Evolutionary conservation across 2,797 vertebrate species (phyloP).

Genomic region (Octomys mimax): DNA sequence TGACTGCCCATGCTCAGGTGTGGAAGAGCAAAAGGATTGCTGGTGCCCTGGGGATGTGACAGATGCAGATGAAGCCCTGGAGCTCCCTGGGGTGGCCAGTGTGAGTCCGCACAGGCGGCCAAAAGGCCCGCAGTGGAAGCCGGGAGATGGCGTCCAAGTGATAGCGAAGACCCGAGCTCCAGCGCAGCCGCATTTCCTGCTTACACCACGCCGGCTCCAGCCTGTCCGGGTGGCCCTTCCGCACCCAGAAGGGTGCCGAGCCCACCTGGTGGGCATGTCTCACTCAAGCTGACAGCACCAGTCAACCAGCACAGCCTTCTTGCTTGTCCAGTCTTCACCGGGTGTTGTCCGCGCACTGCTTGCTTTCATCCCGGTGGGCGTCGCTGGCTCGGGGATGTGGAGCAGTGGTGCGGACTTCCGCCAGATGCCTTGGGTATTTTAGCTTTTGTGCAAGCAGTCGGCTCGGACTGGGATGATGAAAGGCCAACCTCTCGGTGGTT

Average conservation of each 20-base stretch:
- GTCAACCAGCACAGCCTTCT: not conserved
- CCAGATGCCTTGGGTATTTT: rapidly evolving
- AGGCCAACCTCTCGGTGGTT: not conserved
- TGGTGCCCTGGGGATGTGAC: not conserved
- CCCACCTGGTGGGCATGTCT: not conserved
- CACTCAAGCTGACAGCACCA: not conserved
- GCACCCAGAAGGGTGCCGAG: not conserved
- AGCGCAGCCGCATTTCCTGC: not conserved
- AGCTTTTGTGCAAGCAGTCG: not conserved
- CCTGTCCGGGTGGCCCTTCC: not conserved
- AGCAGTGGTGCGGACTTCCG: not conserved
- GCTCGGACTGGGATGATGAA: no score
- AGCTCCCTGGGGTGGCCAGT: not conserved
- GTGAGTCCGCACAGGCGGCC: not conserved
- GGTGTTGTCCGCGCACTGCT: no score
- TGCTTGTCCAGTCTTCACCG: not conserved
- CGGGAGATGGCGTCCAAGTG: not conserved
- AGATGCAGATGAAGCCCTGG: not conserved
- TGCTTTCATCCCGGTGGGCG: rapidly evolving
- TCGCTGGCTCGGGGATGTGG: not conserved
- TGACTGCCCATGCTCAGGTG: not conserved
- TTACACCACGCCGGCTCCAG: rapidly evolving
- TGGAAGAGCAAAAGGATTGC: not conserved
- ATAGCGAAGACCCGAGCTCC: not conserved
- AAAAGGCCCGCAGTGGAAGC: not conserved